Evolutionary conservation across 1,140 invertebrate genomes (phyloP).

Genomic region (Euura lappo): DNA sequence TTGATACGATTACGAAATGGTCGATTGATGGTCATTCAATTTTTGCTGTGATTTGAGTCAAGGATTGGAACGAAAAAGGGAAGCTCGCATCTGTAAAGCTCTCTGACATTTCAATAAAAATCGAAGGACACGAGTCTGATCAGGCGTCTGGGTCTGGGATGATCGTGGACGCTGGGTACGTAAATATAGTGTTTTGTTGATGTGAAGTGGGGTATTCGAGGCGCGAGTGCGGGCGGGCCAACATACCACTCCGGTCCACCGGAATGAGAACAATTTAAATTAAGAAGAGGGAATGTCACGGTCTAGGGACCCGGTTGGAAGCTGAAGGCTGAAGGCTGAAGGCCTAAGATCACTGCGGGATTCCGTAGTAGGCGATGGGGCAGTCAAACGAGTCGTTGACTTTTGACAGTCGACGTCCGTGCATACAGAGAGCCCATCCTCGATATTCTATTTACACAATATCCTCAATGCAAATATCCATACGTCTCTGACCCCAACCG

Average conservation of each 20-base stretch:
- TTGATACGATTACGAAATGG: too few species aligned
- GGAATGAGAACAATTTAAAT: slow-evolving; percentile 5
- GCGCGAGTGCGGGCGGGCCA: neutral
- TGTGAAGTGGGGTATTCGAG: neutral
- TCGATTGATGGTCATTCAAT: too few species aligned
- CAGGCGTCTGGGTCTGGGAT: too few species aligned
- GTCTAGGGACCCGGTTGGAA: neutral
- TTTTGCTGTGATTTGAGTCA: too few species aligned
- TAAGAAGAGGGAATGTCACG: neutral
- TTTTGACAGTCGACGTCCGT: neutral
- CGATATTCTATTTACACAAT: slow-evolving; percentile 39
- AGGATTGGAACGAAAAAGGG: too few species aligned
- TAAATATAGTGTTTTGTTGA: too few species aligned
- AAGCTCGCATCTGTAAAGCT: too few species aligned
- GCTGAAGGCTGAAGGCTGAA: neutral
- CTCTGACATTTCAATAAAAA: too few species aligned
- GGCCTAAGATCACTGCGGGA: neutral
- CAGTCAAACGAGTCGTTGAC: neutral
- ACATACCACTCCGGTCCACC: neutral
- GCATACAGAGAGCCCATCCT: slow-evolving; percentile 29
- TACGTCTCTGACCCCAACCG: neutral
- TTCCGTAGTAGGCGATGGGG: neutral
- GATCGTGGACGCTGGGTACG: too few species aligned
- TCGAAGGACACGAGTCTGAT: too few species aligned
- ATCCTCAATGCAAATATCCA: slow-evolving; percentile 25